Base-by-base conservation (phyloP, 2,888 invertebrate genomes). In the Kuschelorhynchus macadamiae region DNA sequence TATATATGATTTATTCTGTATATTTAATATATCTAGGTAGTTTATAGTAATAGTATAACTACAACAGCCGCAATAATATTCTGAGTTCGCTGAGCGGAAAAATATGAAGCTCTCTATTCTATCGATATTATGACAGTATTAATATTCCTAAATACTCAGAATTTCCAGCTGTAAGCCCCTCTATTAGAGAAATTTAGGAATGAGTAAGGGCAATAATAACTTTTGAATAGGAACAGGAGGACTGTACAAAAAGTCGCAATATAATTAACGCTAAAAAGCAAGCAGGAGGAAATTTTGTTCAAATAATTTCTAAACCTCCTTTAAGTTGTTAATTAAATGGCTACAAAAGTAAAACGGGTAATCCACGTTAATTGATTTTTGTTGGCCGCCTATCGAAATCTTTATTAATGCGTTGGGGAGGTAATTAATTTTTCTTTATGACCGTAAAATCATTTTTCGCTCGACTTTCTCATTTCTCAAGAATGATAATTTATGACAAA, bases 351-450 rank as follows among this genome's bases (percentile, higher is more conserved):
- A 30, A 9, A 30, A 30, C 30, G 9, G 30, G 42, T 12, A 41
- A 14, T 12, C 42, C 42, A 4, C 12, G 42, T 41, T 30, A 41
- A 57, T 57, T 57, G 56, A 57, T 57, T 57, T 57, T 57, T 33
- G 56, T 21, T 53, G 53, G 53, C 39, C 21, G 18, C n/a, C 44
- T 57, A 44, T 44, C 56, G 42, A 44, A 32, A 61, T 47, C 49
- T 47, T 61, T 61, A 61, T 61, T 61, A 61, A 61, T 61, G 61
- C 32, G 49, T 49, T 61, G 39, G 47, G 39, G 36, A 49, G 52
- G 21, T 61, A 47, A 61, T 61, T 61, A 61, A 61, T 61, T 61
- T 41, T 36, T 49, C 47, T 61, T 61, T 61, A 61, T 61, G 47
- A 50, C 61, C 41, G 36, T 50, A 61, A 57, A 57, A 44, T 36